Conservation (phyloP, 2,797 vertebrate species). For the Argyrosomus regius region DNA sequence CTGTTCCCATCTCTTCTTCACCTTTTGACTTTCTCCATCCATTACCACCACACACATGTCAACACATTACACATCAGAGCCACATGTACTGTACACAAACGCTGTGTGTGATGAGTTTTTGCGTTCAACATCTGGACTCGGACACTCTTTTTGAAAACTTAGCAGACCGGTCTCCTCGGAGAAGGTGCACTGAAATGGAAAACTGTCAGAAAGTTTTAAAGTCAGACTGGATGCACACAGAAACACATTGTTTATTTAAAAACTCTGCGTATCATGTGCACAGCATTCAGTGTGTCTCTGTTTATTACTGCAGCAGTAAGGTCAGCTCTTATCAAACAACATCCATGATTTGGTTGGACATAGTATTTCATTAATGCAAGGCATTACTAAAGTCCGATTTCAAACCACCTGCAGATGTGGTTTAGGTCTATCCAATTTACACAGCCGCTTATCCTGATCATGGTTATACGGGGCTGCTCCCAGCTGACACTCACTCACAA, state of each 20-base stretch:
- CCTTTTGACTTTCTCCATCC: conserved; percentile 5
- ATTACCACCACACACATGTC: background rate
- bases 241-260: conserved; percentile 19
- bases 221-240: conserved; percentile 18
- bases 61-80: conserved; percentile 1
- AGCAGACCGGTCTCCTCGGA: conserved; percentile 1
- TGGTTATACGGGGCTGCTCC: no score
- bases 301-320: background rate
- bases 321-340: background rate
- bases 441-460: no score
- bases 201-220: conserved; percentile 45
- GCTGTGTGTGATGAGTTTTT: conserved; percentile 37
- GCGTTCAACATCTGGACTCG: conserved; percentile 46
- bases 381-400: background rate
- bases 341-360: background rate
- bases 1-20: conserved; percentile 13
- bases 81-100: conserved; percentile 11
- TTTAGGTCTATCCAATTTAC: no score
- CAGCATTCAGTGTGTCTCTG: background rate
- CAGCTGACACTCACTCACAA: no score
- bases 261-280: background rate
- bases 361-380: background rate
- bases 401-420: no score
- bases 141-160: conserved; percentile 13
- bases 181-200: conserved; percentile 27